Percentiles rank a stretch among this genome's conserved stretches.
Evolutionary conservation across 2,888 invertebrate genomes (phyloP).

Genomic region (Brenthis daphne): DNA sequence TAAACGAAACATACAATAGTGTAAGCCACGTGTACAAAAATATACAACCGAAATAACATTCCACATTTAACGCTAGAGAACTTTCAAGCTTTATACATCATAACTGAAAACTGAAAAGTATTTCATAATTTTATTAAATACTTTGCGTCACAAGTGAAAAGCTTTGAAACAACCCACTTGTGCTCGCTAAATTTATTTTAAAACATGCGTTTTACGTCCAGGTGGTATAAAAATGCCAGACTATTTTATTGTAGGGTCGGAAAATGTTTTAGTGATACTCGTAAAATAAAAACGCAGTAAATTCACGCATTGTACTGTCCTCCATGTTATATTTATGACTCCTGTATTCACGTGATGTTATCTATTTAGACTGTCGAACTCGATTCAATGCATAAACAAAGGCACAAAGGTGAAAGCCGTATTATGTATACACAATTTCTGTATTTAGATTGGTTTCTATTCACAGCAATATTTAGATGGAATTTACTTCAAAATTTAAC

Average conservation of each 20-base stretch:
- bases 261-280: conserved; percentile 71
- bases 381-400: conserved; percentile 26
- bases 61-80: neutral
- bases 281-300: conserved; percentile 76
- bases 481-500: too few relatives aligned
- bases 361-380: conserved; percentile 35
- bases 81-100: neutral
- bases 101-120: conserved; percentile 10
- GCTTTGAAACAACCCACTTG: conserved; percentile 18
- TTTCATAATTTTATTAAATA: conserved; percentile 21
- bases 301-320: conserved; percentile 67
- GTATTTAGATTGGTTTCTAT: conserved; percentile 2
- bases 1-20: too few relatives aligned
- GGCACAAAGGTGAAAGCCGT: conserved; percentile 9
- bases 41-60: neutral
- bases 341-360: conserved; percentile 42
- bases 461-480: neutral
- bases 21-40: neutral
- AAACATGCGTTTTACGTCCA: conserved; percentile 59
- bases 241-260: conserved; percentile 71
- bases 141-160: conserved; percentile 41
- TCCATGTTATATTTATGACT: conserved; percentile 63
- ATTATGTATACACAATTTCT: conserved; percentile 8
- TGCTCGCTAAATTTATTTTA: conserved; percentile 62
- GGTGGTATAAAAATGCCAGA: conserved; percentile 71